Evolutionary conservation across 92 coral and sea anemone species (phyloP), one percentile per base, ranked within the genome.

Genomic region (Epizoanthus scotinus): DNA sequence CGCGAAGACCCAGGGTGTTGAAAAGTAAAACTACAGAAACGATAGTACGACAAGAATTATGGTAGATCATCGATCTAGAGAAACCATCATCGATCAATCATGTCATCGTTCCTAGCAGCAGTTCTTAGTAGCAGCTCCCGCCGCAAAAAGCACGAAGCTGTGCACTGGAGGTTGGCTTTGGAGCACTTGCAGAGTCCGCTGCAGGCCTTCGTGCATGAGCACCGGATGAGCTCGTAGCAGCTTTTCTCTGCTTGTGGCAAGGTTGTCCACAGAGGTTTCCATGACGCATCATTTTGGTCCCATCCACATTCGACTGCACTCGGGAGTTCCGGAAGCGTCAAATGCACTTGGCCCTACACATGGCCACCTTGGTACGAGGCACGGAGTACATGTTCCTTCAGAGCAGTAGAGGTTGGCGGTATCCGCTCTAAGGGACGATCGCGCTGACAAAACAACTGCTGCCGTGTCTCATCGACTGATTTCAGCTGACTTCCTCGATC

Each of bases 381-480:
- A 79, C 57, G 84, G 2, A 59, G 6, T 15, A 79, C 15, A 34
- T 77, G 82, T 31, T 77, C 72, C 18, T 19, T 40, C 9, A 79
- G 77, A 36, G 77, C 77, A 0, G 20, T 63, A 36, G 84, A 64
- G 26, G 77, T 79, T 2, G 77, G 77, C n/a, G 84, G 62, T 21
- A 79, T 79, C 27, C 73, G 36, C 42, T 64, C 84, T 12, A 79
- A 40, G 25, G 65, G n/a, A 20, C 85, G 78, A 28, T 57, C 9
- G 61, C 20, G 63, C 53, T 70, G 13, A 36, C 73, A 65, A 56
- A 79, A 79, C 59, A 79, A 29, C 0, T 79, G 73, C 20, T 62
- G 73, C 22, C 84, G 58, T 63, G 84, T 62, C 14, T 79, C 84
- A 31, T 79, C 61, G 17, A 65, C 84, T 12, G 84, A 63, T 8